Conservation (phyloP, 2,888 invertebrate species). For the Dryadula phaetusa region DNA sequence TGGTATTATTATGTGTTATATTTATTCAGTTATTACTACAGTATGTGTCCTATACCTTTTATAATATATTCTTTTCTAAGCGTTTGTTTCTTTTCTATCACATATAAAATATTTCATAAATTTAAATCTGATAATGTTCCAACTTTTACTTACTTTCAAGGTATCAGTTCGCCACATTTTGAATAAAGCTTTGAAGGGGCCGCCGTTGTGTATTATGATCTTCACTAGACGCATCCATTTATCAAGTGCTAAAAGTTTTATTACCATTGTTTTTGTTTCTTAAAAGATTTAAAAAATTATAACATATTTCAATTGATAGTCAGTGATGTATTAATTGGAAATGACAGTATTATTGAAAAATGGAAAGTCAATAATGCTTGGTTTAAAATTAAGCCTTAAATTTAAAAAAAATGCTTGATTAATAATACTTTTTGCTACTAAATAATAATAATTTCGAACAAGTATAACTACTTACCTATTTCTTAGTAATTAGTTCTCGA, state of each 20-base stretch:
- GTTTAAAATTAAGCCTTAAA: too few relatives aligned
- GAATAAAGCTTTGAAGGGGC: conserved; percentile 60
- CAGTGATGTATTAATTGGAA: conserved; percentile 15
- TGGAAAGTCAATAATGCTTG: background rate
- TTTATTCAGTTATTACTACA: too few relatives aligned
- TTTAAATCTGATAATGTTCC: background rate
- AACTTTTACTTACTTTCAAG: conserved; percentile 69
- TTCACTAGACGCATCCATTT: conserved; percentile 84
- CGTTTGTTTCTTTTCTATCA: too few relatives aligned
- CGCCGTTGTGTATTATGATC: conserved; percentile 88
- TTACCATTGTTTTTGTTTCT: conserved; percentile 34
- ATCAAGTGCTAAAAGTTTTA: conserved; percentile 84
- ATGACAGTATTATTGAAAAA: conserved; percentile 10
- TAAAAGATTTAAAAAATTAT: background rate
- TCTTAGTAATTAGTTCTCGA: too few relatives aligned
- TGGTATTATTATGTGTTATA: too few relatives aligned
- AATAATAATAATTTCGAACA: background rate
- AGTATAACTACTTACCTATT: too few relatives aligned
- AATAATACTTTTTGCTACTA: background rate
- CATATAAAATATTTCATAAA: too few relatives aligned
- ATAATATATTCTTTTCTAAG: too few relatives aligned
- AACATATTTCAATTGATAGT: conserved; percentile 1
- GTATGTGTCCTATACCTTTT: too few relatives aligned
- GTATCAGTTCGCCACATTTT: conserved; percentile 69
- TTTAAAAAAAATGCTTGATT: too few relatives aligned